Evolutionary conservation across 2,888 invertebrate genomes (phyloP).

Genomic region (Actias luna): DNA sequence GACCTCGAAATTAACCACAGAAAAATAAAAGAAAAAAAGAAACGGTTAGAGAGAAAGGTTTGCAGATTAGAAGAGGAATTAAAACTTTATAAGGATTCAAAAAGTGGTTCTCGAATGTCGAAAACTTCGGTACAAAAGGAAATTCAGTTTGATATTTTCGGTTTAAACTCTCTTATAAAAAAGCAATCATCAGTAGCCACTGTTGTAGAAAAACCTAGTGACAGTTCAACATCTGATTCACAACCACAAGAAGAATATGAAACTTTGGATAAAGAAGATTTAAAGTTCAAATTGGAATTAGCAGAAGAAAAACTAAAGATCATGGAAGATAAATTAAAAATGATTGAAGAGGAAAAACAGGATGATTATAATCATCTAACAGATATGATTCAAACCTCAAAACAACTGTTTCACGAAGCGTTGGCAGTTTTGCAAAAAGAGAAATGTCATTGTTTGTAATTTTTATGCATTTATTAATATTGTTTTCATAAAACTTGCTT

Average conservation of each 20-base stretch:
- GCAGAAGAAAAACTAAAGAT: constrained; percentile 85
- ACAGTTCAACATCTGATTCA: constrained; percentile 49
- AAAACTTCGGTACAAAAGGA: constrained; percentile 50
- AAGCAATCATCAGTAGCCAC: constrained; percentile 52
- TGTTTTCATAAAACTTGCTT: background rate
- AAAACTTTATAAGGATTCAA: constrained; percentile 48
- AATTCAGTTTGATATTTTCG: constrained; percentile 34
- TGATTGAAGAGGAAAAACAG: constrained; percentile 84
- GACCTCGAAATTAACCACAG: constrained; percentile 80
- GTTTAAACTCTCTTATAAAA: constrained; percentile 37
- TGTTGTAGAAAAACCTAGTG: constrained; percentile 52
- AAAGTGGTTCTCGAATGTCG: constrained; percentile 53
- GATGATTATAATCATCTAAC: constrained; percentile 80
- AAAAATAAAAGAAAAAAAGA: constrained; percentile 79
- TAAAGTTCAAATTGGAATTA: constrained; percentile 79
- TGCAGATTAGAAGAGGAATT: constrained; percentile 51
- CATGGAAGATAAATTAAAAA: constrained; percentile 83
- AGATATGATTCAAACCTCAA: constrained; percentile 81
- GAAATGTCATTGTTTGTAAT: constrained; percentile 64
- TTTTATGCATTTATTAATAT: constrained; percentile 21
- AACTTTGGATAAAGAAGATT: constrained; percentile 61
- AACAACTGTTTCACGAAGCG: constrained; percentile 80
- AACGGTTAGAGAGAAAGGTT: constrained; percentile 57
- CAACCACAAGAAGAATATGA: constrained; percentile 48
- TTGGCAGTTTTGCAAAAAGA: constrained; percentile 67